Base-by-base conservation (phyloP, 2,113 vertebrate species). In the Vireo altiloquus region DNA sequence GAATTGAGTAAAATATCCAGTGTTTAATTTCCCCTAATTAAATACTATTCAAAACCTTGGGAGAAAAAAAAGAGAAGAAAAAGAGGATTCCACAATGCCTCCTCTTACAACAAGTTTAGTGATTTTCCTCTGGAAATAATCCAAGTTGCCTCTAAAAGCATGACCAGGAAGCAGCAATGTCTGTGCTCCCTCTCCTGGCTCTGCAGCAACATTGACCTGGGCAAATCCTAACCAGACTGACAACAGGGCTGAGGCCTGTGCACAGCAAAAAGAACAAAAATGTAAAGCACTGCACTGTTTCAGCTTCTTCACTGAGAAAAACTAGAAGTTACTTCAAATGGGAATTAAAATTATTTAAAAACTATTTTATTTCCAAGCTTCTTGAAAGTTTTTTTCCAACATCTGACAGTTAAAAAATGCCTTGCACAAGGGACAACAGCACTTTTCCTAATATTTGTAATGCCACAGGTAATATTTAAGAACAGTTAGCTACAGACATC, bases 141-240 rank as follows among this genome's bases (percentile, higher is more conserved):
- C 50, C 23, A 42, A 71, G 20, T 23, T 63, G 31, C 23, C 49
- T 47, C 30, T 37, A 33, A 15, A 10, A 30, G 35, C 11, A 21
- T 7, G 31, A 65, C 10, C 21, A 61, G 31, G 31, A 57, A 95
- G 72, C 2, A 9, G 56, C 68, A 90, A 87, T 63, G 61, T 82
- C 83, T 94, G 96, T 91, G 97, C 97, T 96, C 98, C 98, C 98
- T 97, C 98, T 98, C 61, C 97, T 97, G 98, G 98, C 13, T 78
- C n/a, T 35, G 28, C 25, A 65, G 89, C 35, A 87, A 18, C 46
- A 94, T 42, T 82, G 68, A 63, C 80, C 11, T 60, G 8, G 65
- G 72, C 37, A 80, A 96, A 56, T 47, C 33, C n/a, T 28, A 31
- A 20, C 4, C 27, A 3, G 2, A 28, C 25, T 20, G n/a, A 39